Percentiles rank a stretch among this genome's conserved stretches.
phyloP scores from a whole-genome alignment of 2,113 vertebrate genomes.

The Macheiramphus alcinus region DNA sequence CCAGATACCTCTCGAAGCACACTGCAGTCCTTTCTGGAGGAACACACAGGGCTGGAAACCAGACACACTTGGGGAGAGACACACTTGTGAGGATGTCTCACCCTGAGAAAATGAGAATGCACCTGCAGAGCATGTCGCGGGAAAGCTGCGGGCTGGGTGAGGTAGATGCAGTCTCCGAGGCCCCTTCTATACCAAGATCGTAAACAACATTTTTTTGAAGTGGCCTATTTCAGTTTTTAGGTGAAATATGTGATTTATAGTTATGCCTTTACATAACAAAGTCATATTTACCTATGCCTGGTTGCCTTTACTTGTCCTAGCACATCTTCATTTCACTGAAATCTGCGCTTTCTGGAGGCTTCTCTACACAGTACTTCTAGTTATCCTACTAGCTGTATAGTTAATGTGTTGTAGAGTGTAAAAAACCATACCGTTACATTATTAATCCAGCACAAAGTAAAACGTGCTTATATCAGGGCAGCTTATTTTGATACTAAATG shows the following conservation, averaged over 20 bases:
- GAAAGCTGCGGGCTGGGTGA: fast-evolving
- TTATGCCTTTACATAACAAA: neutral
- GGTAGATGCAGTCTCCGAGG: neutral
- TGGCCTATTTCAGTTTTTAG: neutral
- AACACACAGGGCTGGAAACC: neutral
- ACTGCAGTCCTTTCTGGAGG: neutral
- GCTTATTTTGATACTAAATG: neutral
- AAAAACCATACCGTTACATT: fast-evolving
- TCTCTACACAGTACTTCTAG: neutral
- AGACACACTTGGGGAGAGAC: neutral
- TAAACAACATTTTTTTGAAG: neutral
- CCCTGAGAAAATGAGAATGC: neutral
- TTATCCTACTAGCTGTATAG: neutral
- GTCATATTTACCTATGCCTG: neutral
- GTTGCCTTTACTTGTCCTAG: neutral
- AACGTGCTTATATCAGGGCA: neutral
- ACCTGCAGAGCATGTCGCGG: neutral
- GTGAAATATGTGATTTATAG: neutral
- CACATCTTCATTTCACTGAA: neutral
- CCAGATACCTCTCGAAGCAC: neutral
- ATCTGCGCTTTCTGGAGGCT: neutral
- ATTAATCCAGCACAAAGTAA: neutral
- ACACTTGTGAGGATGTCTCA: neutral
- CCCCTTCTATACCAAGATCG: neutral
- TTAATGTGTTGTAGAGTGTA: neutral